Evolutionary conservation across 2,888 invertebrate genomes (phyloP), one percentile per base, ranked within the genome.

Genomic region (Caenorhabditis japonica): DNA sequence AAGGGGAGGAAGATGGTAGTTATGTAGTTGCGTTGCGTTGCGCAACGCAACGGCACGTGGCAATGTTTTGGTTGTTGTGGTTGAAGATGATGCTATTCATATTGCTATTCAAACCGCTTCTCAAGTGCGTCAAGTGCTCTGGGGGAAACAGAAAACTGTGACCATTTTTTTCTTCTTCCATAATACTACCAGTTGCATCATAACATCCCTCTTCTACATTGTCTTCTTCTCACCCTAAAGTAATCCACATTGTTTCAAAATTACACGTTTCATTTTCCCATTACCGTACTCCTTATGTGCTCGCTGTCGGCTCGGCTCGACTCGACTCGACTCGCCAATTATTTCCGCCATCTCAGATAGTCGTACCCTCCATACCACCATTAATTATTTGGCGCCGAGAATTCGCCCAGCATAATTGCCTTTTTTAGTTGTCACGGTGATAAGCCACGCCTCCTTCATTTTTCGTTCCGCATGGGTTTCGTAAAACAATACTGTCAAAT

Each of bases 101-200:
- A 51, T 51, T 60, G 43, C 60, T 60, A 61, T 62, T 46, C 53
- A 62, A 53, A 62, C 53, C 38, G 62, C 62, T 62, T 62, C 62
- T 62, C 62, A 62, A 62, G 61, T 61, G 61, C 61, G 61, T 52
- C 61, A 61, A 61, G 62, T 62, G 62, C 62, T 62, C 62, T 39
- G 53, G 43, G 30, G 53, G 51, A 61, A 17, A 30, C 33, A 23
- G 44, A 44, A 33, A 25, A 53, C 62, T 62, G 52, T 62, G 53
- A 62, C 62, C 62, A 43, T 58, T 46, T 30, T n/a, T n/a, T n/a
- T n/a, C n/a, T n/a, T n/a, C n/a, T n/a, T n/a, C n/a, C n/a, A n/a
- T 10, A 30, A 30, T 30, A 30, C n/a, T 61, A 53, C 46, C 53
- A 46, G 53, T 62, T 53, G 62, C 53, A 53, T 62, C 52, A 61